Evolutionary conservation across 2,797 vertebrate species (phyloP).

Genomic region (Xenopus petersii): DNA sequence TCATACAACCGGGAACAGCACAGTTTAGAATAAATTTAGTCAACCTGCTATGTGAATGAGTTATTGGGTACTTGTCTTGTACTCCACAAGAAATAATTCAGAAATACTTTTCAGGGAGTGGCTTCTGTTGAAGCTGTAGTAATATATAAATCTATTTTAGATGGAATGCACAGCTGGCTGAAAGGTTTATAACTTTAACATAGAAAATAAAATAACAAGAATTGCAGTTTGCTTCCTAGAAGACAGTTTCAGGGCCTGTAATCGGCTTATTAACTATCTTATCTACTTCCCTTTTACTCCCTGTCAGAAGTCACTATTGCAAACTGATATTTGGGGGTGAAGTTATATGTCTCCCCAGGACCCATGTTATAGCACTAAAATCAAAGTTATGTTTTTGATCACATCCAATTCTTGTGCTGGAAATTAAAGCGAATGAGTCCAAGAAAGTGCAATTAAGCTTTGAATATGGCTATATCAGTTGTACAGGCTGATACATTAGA

Average conservation of each 20-base stretch:
- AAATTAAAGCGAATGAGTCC: slow-evolving; percentile 26
- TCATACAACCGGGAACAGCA: too few relatives aligned
- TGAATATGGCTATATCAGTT: slow-evolving; percentile 12
- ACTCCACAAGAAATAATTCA: not conserved
- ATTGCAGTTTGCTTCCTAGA: slow-evolving; percentile 32
- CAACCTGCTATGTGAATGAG: too few relatives aligned
- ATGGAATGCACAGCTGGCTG: slow-evolving; percentile 13
- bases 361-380: slow-evolving; percentile 21
- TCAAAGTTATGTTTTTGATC: slow-evolving; percentile 30
- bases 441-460: not conserved
- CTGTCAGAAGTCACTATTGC: slow-evolving; percentile 33
- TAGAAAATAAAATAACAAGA: slow-evolving; percentile 23
- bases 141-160: slow-evolving; percentile 19
- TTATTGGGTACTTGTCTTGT: too few relatives aligned
- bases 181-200: slow-evolving; percentile 12
- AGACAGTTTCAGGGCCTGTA: slow-evolving; percentile 30
- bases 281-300: slow-evolving; percentile 22
- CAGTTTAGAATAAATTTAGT: too few relatives aligned
- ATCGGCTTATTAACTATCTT: slow-evolving; percentile 27
- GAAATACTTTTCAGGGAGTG: slow-evolving; percentile 1
- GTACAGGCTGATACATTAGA: too few relatives aligned
- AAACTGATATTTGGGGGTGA: slow-evolving; percentile 36
- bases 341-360: slow-evolving; percentile 25
- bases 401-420: slow-evolving; percentile 11
- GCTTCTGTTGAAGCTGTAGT: not conserved